Conservation (phyloP, 2,113 vertebrate species). For the Chloropsis cyanopogon region DNA sequence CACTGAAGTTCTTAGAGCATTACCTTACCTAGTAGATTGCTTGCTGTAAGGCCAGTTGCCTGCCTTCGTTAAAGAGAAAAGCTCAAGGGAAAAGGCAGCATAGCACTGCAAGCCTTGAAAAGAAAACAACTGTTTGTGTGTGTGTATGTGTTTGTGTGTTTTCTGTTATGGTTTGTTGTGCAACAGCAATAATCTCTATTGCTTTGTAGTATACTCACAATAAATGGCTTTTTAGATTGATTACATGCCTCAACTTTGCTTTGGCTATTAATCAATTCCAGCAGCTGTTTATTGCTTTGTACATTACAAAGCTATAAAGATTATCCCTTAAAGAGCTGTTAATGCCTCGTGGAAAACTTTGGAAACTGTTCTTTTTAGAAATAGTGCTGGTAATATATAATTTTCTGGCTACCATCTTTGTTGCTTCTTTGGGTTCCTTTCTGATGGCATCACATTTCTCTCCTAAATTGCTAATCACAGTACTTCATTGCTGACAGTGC, state of each 20-base stretch:
- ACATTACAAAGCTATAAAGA: conserved; percentile 66
- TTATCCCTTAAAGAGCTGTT: conserved; percentile 63
- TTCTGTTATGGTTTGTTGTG: conserved; percentile 47
- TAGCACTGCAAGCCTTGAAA: not conserved
- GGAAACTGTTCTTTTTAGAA: conserved; percentile 61
- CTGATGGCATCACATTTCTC: not conserved
- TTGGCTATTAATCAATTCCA: conserved; percentile 69
- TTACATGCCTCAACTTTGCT: conserved; percentile 64
- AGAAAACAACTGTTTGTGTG: not conserved
- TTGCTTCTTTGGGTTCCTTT: conserved; percentile 2
- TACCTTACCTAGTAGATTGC: not conserved
- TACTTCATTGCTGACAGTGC: not conserved
- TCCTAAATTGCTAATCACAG: not conserved
- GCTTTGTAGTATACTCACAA: conserved; percentile 49
- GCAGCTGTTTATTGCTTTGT: conserved; percentile 68
- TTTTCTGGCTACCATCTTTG: conserved; percentile 45
- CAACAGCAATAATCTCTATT: conserved; percentile 61
- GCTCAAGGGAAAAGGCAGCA: not conserved
- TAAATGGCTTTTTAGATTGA: conserved; percentile 66
- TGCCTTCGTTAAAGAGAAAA: not conserved
- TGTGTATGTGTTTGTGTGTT: not conserved
- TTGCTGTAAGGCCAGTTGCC: not conserved
- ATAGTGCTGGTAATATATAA: conserved; percentile 38
- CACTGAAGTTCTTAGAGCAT: not conserved
- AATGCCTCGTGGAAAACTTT: conserved; percentile 62